Base-by-base conservation (phyloP, 2,888 invertebrate species). In the Spatulosminthurus flaviceps region DNA sequence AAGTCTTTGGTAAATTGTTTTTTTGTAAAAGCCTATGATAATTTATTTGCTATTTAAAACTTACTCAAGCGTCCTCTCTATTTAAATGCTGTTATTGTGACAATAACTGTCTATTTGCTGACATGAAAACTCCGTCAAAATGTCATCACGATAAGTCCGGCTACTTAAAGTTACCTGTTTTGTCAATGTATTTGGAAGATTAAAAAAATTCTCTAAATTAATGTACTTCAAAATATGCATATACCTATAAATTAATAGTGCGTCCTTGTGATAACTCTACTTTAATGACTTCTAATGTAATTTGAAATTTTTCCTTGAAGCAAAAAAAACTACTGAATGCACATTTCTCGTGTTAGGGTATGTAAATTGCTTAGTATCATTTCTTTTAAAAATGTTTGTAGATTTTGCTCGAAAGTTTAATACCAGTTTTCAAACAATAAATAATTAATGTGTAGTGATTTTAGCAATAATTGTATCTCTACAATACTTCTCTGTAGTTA, bases 221-320 rank as follows among this genome's bases (percentile, higher is more conserved):
- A 51, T 51, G 5, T 60, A 26, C 28, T 43, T 60, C 28, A 60
- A 74, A 34, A 28, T 74, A 70, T 34, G 9, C n/a, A 51, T 72
- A n/a, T 41, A 72, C 13, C n/a, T n/a, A n/a, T n/a, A n/a, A n/a
- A n/a, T n/a, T n/a, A n/a, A 60, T 60, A 64, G 64, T 74, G 28
- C 64, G 29, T 74, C 61, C 74, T 64, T 73, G 73, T 73, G 73
- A 73, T 73, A 73, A 73, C 60, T 73, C 60, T 51, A 51, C n/a
- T 51, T 13, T 51, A 51, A 51, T 51, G 5, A 51, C 51, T 51
- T 51, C 51, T 51, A 51, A 51, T 51, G 51, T 51, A 51, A 34
- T 34, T 7, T 51, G 51, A 51, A n/a, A 51, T 51, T 51, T 51
- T 34, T n/a, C n/a, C 51, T 13, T 51, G 9, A 19, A 19, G 51